These are phyloP conservation scores for Microdon myrmicae DNA, from an alignment of 2,888 invertebrate genomes.

Conservation along the genomic window DNA sequence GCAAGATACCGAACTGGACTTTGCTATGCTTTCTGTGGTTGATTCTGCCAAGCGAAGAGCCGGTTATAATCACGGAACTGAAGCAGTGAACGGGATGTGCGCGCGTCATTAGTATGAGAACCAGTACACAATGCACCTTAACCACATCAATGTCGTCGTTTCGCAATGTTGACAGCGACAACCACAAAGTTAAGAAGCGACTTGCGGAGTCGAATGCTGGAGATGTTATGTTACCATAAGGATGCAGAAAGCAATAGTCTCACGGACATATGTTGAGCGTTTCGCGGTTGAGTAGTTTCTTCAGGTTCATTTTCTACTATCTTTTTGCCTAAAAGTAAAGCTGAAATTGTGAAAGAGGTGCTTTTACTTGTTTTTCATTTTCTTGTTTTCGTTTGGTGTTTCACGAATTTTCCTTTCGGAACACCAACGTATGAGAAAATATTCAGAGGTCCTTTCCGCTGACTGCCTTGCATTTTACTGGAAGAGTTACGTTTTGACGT, in stretches of 20 bases:
- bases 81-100: slow-evolving; percentile 38
- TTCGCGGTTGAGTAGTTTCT: slow-evolving; percentile 41
- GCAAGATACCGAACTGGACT: slow-evolving; percentile 7
- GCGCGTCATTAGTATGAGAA: slow-evolving; percentile 41
- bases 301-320: slow-evolving; percentile 22
- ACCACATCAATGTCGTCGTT: slow-evolving; percentile 49
- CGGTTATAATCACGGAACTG: slow-evolving; percentile 11
- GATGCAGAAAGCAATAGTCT: slow-evolving; percentile 32
- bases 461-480: slow-evolving; percentile 7
- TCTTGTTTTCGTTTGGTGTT: slow-evolving; percentile 7
- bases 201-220: background rate
- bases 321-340: slow-evolving; percentile 21
- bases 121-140: slow-evolving; percentile 51
- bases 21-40: slow-evolving; percentile 27
- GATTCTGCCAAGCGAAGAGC: slow-evolving; percentile 45
- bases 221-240: slow-evolving; percentile 7
- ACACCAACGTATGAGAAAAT: slow-evolving; percentile 34
- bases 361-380: slow-evolving; percentile 10
- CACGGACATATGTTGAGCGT: slow-evolving; percentile 46
- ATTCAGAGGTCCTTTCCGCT: slow-evolving; percentile 25
- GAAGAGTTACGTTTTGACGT: slow-evolving; percentile 36
- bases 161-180: slow-evolving; percentile 15
- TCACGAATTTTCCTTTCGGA: slow-evolving; percentile 17
- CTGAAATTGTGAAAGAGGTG: slow-evolving; percentile 3
- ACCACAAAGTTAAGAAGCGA: background rate